These are phyloP conservation scores for Melitaea athalia DNA, from an alignment of 2,888 invertebrate species.

Conservation along the genomic window DNA sequence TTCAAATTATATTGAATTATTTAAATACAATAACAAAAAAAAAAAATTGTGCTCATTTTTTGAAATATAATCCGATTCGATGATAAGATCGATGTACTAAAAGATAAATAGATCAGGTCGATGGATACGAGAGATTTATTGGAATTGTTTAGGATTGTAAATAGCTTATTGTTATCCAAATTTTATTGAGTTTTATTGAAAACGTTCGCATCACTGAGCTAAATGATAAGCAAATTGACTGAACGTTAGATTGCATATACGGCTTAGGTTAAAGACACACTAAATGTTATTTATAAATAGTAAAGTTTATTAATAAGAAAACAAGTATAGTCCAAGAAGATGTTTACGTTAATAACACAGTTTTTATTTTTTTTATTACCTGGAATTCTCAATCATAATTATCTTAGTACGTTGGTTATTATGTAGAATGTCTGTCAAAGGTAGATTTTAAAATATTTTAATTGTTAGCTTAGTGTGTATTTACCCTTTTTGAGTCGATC, in stretches of 20 bases:
- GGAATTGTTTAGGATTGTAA: constrained; percentile 33
- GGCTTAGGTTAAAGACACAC: constrained; percentile 22
- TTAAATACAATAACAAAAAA: not conserved
- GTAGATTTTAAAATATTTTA: not conserved
- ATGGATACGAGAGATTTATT: constrained; percentile 34
- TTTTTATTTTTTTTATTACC: not conserved
- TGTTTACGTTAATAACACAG: not conserved
- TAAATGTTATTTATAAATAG: not conserved
- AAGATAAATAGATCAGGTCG: constrained; percentile 33
- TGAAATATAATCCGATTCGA: constrained; percentile 6
- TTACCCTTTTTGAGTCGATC: constrained; percentile 47
- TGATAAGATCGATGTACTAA: constrained; percentile 21
- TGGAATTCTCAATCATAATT: too few relatives aligned
- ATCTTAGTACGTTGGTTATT: too few relatives aligned
- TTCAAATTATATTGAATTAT: constrained; percentile 15
- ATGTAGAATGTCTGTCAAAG: too few relatives aligned
- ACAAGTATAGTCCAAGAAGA: too few relatives aligned
- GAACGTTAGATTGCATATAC: constrained; percentile 35
- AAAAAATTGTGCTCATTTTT: not conserved
- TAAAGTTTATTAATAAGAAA: not conserved
- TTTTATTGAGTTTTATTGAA: constrained; percentile 38
- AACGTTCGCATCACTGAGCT: constrained; percentile 23
- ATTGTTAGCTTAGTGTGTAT: constrained; percentile 16
- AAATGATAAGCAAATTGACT: constrained; percentile 38
- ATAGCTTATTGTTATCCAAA: constrained; percentile 39